A percentile compares a stretch with the other conserved stretches of the same genome.
Evolutionary conservation across 1,140 invertebrate genomes (phyloP).

Genomic region (Radopholus similis): DNA sequence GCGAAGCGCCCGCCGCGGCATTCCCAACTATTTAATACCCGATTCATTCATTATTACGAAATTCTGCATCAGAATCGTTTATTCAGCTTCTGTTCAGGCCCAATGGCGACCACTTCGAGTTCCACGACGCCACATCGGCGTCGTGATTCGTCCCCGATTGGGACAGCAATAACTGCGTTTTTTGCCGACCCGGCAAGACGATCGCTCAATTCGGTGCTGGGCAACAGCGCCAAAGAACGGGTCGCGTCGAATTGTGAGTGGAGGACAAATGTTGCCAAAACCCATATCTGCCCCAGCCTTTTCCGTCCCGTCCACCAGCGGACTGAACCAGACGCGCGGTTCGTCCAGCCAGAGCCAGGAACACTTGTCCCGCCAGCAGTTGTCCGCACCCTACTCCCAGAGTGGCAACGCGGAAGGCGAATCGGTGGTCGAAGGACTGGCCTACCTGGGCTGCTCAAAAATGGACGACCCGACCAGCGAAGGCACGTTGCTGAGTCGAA

Average conservation of each 20-base stretch:
- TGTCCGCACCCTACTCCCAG: neutral
- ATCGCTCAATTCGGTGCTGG: neutral
- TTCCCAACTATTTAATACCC: no score
- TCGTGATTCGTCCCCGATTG: neutral
- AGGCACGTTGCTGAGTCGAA: constrained; percentile 36
- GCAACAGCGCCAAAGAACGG: neutral
- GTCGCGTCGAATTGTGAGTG: neutral
- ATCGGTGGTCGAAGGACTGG: constrained; percentile 63
- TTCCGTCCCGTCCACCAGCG: neutral
- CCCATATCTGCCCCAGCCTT: neutral
- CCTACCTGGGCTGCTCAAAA: constrained; percentile 84
- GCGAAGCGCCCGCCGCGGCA: no score
- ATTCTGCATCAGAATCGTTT: no score
- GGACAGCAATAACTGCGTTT: neutral
- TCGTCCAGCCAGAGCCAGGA: neutral
- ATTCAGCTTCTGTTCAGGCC: no score
- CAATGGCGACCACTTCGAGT: neutral
- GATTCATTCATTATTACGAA: no score
- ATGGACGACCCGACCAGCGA: constrained; percentile 90
- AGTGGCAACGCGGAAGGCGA: neutral
- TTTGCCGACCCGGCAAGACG: neutral
- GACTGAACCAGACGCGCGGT: neutral
- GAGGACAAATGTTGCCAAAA: neutral
- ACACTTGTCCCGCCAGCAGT: neutral
- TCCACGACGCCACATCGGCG: neutral